These are phyloP conservation scores for Trematomus bernacchii DNA, from an alignment of 2,797 vertebrate species.

Conservation along the genomic window DNA sequence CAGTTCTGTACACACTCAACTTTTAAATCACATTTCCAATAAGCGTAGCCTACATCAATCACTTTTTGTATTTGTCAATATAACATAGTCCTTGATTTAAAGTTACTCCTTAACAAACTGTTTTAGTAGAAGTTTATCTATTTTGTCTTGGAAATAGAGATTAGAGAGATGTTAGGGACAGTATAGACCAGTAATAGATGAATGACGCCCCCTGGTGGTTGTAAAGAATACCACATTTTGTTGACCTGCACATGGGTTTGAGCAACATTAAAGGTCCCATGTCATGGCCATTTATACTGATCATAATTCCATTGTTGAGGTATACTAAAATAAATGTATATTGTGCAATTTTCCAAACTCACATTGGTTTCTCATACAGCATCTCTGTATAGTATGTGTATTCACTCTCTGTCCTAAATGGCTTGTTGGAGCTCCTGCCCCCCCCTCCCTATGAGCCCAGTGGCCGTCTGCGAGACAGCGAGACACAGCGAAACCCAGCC, in stretches of 20 bases:
- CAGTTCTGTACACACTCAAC: neutral
- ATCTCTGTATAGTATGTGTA: too few species aligned
- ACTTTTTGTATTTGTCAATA: neutral
- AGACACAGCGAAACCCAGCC: too few species aligned
- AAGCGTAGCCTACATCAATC: neutral
- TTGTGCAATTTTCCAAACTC: too few species aligned
- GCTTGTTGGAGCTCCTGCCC: too few species aligned
- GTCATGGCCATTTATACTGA: too few species aligned
- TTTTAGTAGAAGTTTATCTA: neutral
- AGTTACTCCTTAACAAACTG: neutral
- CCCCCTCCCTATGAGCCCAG: too few species aligned
- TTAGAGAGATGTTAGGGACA: neutral
- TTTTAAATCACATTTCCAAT: neutral
- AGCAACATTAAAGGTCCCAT: too few species aligned
- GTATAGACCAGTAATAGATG: neutral
- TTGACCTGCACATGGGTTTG: neutral
- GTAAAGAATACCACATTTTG: neutral
- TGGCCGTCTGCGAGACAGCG: too few species aligned
- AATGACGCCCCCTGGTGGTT: slow-evolving; percentile 53
- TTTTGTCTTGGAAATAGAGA: neutral
- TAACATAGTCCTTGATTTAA: neutral
- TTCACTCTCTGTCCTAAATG: too few species aligned
- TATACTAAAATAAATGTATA: too few species aligned
- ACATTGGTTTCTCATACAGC: too few species aligned
- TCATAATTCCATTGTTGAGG: too few species aligned